Conservation (phyloP, 2,113 vertebrate genomes). For the Salvator merianae region DNA sequence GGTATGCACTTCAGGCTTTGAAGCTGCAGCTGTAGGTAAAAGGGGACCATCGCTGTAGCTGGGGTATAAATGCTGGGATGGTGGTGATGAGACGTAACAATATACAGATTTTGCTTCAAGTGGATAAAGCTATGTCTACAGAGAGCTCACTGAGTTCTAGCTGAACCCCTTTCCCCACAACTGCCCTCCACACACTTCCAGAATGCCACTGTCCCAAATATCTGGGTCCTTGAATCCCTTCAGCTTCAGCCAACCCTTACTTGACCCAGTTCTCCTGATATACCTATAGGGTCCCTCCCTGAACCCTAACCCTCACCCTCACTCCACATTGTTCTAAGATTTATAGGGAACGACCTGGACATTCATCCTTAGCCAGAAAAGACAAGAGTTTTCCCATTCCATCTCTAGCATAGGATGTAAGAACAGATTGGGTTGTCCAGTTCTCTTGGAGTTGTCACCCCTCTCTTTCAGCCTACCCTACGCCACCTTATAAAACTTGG, state of each 20-base stretch:
- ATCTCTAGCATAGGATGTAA: neutral
- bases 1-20: neutral
- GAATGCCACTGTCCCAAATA: neutral
- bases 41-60: slow-evolving; percentile 45
- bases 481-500: neutral
- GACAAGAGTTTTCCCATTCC: neutral
- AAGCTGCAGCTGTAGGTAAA: neutral
- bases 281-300: no score
- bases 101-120: neutral
- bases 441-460: neutral
- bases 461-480: neutral
- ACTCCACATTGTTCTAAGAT: no score
- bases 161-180: no score
- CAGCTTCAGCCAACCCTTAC: neutral
- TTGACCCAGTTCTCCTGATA: neutral
- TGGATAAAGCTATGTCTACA: neutral
- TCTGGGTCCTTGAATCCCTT: neutral
- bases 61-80: neutral
- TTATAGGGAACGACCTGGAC: rapidly evolving
- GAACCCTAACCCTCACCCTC: neutral
- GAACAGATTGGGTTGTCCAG: neutral
- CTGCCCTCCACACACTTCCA: neutral
- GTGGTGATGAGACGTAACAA: slow-evolving; percentile 43
- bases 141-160: neutral
- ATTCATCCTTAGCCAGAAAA: no score